Conservation (phyloP, 2,113 vertebrate genomes). For the Polypterus bichir region DNA sequence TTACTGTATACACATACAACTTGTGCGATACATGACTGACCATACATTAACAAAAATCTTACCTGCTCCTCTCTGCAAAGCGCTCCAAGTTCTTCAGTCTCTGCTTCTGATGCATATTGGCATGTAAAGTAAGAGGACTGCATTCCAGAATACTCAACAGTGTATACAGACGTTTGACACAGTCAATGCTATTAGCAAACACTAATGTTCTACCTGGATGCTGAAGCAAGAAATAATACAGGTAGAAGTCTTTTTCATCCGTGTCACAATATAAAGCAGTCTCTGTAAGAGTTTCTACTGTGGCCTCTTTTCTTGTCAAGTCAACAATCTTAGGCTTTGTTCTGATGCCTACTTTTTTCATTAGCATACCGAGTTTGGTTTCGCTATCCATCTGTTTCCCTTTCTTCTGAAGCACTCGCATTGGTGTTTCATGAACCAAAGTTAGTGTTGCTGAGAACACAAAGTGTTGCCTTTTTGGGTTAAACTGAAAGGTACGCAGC, state of each 20-base stretch:
- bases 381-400: conserved; percentile 60
- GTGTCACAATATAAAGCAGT: conserved; percentile 78
- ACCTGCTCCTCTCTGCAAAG: conserved; percentile 81
- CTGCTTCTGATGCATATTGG: conserved; percentile 97
- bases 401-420: conserved; percentile 69
- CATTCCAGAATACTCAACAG: conserved; percentile 77
- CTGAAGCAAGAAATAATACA: conserved; percentile 89
- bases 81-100: conserved; percentile 87
- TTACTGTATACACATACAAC: not conserved
- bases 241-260: conserved; percentile 82
- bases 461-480: conserved; percentile 74
- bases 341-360: conserved; percentile 81
- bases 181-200: conserved; percentile 95
- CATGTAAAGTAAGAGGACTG: conserved; percentile 73
- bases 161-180: conserved; percentile 79
- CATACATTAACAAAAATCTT: conserved; percentile 21
- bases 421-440: conserved; percentile 65
- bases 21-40: no score
- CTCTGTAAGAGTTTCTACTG: conserved; percentile 82
- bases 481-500: conserved; percentile 73
- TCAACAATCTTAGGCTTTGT: conserved; percentile 89
- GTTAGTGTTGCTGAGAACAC: conserved; percentile 94
- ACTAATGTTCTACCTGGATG: conserved; percentile 88
- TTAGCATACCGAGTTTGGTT: conserved; percentile 68
- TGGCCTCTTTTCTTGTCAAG: conserved; percentile 81